Evolutionary conservation across 64 coral and sea anemone species (phyloP).

Genomic region (Porites lutea): DNA sequence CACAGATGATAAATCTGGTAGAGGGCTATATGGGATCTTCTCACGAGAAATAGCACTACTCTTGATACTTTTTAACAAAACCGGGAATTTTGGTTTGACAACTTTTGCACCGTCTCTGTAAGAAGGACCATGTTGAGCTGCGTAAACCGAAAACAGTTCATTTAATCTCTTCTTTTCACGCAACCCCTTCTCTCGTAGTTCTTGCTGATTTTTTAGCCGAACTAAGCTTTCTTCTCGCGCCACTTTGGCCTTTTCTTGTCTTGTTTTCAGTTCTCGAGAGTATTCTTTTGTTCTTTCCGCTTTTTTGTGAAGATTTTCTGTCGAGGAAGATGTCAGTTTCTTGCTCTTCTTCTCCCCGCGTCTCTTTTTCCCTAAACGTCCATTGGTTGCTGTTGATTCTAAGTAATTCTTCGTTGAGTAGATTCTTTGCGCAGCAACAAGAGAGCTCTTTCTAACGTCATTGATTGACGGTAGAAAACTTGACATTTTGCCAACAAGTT

Average conservation of each 20-base stretch:
- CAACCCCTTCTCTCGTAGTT: conserved; percentile 72
- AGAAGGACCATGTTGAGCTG: conserved; percentile 69
- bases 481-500: conserved; percentile 36
- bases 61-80: conserved; percentile 70
- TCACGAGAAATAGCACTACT: conserved; percentile 14
- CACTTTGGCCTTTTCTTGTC: conserved; percentile 52
- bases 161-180: conserved; percentile 78
- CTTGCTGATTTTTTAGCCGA: conserved; percentile 22
- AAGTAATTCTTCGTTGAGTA: conserved; percentile 78
- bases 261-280: conserved; percentile 47
- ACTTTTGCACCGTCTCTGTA: conserved; percentile 74
- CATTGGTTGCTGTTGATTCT: conserved; percentile 44
- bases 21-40: neutral
- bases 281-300: conserved; percentile 76
- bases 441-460: conserved; percentile 57
- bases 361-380: conserved; percentile 59
- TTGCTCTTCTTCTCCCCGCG: conserved; percentile 5
- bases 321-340: neutral
- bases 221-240: conserved; percentile 46
- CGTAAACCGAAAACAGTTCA: conserved; percentile 87
- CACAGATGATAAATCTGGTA: conserved; percentile 21
- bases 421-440: conserved; percentile 72
- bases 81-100: conserved; percentile 74
- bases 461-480: conserved; percentile 71
- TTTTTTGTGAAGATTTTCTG: conserved; percentile 52